Evolutionary conservation across 2,113 vertebrate genomes (phyloP).

Genomic region (Sorex fumeus): DNA sequence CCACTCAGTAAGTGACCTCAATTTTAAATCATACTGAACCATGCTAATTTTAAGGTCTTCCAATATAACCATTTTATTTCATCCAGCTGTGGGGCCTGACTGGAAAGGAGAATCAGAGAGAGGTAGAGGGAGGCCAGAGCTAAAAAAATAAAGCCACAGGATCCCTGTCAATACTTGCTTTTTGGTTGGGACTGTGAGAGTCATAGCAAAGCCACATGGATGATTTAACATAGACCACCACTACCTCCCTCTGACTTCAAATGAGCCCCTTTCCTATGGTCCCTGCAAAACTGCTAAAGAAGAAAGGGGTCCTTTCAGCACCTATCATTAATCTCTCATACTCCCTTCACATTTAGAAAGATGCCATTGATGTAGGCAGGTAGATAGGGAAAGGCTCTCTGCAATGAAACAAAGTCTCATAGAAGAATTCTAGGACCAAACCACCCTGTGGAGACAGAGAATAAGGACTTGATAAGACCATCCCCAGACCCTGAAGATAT

Average conservation of each 20-base stretch:
- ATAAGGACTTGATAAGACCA: no score
- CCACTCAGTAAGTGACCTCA: constrained; percentile 68
- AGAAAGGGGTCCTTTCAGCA: background rate
- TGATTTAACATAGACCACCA: constrained; percentile 27
- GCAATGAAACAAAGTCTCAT: no score
- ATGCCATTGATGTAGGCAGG: no score
- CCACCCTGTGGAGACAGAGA: no score
- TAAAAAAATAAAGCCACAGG: constrained; percentile 77
- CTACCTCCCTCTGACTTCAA: constrained; percentile 40
- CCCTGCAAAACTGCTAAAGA: constrained; percentile 15
- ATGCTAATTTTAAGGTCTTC: constrained; percentile 84
- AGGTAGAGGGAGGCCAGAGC: background rate
- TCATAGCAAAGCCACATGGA: constrained; percentile 18
- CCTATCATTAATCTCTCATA: background rate
- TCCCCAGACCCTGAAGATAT: no score
- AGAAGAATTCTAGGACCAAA: no score
- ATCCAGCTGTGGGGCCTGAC: constrained; percentile 85
- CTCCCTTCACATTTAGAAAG: background rate
- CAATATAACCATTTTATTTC: constrained; percentile 85
- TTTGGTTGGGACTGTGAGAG: constrained; percentile 53
- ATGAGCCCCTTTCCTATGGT: background rate
- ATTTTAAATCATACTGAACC: constrained; percentile 82
- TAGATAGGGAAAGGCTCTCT: no score
- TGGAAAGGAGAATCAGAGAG: constrained; percentile 73
- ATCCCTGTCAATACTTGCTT: constrained; percentile 77